A percentile compares a stretch with the other conserved stretches of the same genome.
Evolutionary conservation across 2,888 invertebrate genomes (phyloP).

Genomic region (Drosophila nr. perissopoda): DNA sequence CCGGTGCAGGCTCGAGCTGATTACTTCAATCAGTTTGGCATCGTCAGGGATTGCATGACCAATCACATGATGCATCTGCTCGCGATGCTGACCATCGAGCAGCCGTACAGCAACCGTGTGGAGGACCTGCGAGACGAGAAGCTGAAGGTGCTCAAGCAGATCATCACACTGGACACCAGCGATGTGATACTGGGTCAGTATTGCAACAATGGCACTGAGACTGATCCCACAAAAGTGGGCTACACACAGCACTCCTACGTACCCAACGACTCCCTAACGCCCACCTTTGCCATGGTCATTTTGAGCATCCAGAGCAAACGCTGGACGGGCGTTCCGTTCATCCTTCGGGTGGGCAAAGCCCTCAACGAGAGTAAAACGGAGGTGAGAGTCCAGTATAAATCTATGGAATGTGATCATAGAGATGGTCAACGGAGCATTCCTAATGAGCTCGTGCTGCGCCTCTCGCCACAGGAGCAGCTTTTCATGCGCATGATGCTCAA

Average conservation of each 20-base stretch:
- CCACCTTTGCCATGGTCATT: slow-evolving; percentile 64
- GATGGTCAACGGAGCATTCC: slow-evolving; percentile 14
- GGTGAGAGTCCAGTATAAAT: slow-evolving; percentile 63
- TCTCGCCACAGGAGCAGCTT: slow-evolving; percentile 56
- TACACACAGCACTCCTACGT: slow-evolving; percentile 64
- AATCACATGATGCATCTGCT: slow-evolving; percentile 69
- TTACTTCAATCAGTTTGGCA: slow-evolving; percentile 65
- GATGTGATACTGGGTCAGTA: slow-evolving; percentile 65
- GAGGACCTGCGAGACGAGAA: slow-evolving; percentile 64
- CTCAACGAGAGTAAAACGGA: slow-evolving; percentile 63
- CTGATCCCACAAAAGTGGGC: slow-evolving; percentile 59
- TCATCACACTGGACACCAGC: slow-evolving; percentile 42
- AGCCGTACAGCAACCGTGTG: slow-evolving; percentile 57
- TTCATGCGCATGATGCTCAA: slow-evolving; percentile 70
- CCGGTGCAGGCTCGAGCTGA: slow-evolving; percentile 58
- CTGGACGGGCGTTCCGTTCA: slow-evolving; percentile 66
- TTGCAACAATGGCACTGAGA: slow-evolving; percentile 52
- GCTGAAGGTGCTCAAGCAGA: slow-evolving; percentile 51
- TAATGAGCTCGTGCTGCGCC: slow-evolving; percentile 61
- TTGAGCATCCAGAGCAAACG: slow-evolving; percentile 58
- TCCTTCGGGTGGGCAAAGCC: slow-evolving; percentile 63
- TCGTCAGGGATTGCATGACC: slow-evolving; percentile 66
- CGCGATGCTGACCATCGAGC: slow-evolving; percentile 60
- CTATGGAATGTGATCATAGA: slow-evolving; percentile 41
- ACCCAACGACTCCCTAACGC: slow-evolving; percentile 64